Evolutionary conservation across 2,888 invertebrate species (phyloP), one percentile per base, ranked within the genome.

Genomic region (Loripinus fragilis): DNA sequence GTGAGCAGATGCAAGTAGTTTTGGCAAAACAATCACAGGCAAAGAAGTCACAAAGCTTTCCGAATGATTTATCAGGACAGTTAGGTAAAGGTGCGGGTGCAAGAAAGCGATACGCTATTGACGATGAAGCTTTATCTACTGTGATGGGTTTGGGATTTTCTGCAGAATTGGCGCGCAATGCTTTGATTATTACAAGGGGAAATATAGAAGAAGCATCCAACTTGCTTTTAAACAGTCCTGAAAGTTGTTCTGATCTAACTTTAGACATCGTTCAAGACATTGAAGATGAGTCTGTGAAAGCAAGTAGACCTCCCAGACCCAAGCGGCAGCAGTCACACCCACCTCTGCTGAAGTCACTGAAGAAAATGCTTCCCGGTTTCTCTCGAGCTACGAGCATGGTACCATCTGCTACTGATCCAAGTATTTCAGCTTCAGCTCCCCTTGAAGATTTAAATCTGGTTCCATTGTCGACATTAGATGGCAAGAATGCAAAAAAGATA

Each of bases 91-190:
- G 28, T 38, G 12, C 15, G 17, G 12, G 7, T 8, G 60, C 69
- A 30, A 30, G 20, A 2, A 65, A 30, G 33, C 38, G 25, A 1
- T 68, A 64, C 10, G 65, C 48, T 2, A 74, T 81, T 23, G 78
- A 85, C 68, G 90, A 90, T 76, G 74, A 70, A 50, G 72, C 85
- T 20, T 55, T 91, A 3, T 87, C 86, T 5, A 76, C 71, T 30
- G 69, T 91, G 3, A 83, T 87, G 60, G 87, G 83, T n/a, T 86
- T 90, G 79, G 91, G 90, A 0, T 90, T 90, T 75, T 81, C 80
- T 10, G 71, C 76, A 0, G 86, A 86, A n/a, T 67, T 86, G 50
- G 87, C 89, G 23, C 68, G 87, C 20, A 90, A 89, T 70, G 89
- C 91, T 10, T 79, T 91, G 12, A 84, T 88, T 33, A 86, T 90